Evolutionary conservation across 2,797 vertebrate genomes (phyloP), one percentile per base, ranked within the genome.

Genomic region (Bothrops alternatus): DNA sequence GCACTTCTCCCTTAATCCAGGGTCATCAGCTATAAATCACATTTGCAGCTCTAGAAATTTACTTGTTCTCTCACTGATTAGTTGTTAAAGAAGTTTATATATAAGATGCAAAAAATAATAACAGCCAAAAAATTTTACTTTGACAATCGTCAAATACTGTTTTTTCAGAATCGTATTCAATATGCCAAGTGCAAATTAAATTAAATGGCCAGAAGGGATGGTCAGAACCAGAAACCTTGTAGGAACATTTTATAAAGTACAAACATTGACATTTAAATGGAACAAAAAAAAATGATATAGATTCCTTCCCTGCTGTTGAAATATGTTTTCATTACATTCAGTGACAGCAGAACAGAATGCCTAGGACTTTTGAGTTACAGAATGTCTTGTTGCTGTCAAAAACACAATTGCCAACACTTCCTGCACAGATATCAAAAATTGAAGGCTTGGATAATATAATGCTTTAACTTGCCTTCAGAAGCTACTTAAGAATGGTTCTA

Each of bases 301-400:
- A 93, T 93, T 95, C 94, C 88, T 61, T 93, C 65, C 14, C 26
- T 82, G 69, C 92, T 92, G 94, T 93, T 94, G 95, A 97, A 96
- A 95, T 93, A 96, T 92, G 93, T 95, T 97, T 97, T 96, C 95
- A 97, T 37, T 91, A 96, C 95, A 96, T 93, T 94, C 94, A 96
- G 88, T 95, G 95, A 95, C 95, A 96, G 96, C 90, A 95, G 97
- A 97, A 96, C 96, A 96, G 95, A 96, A 96, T 95, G 96, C 95
- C 96, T 92, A 90, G 0, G 0, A 56, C 94, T 94, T 60, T 91
- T 1, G 47, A 94, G 93, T 94, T 94, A 92, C 92, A 60, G 78
- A 89, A 91, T 91, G 91, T 73, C 96, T 96, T 94, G 95, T 95
- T 94, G 89, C 95, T 96, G 96, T 96, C 96, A 96, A 89, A 94